Base-by-base conservation (phyloP, 2,888 invertebrate species). In the Tolmerus cingulatus region DNA sequence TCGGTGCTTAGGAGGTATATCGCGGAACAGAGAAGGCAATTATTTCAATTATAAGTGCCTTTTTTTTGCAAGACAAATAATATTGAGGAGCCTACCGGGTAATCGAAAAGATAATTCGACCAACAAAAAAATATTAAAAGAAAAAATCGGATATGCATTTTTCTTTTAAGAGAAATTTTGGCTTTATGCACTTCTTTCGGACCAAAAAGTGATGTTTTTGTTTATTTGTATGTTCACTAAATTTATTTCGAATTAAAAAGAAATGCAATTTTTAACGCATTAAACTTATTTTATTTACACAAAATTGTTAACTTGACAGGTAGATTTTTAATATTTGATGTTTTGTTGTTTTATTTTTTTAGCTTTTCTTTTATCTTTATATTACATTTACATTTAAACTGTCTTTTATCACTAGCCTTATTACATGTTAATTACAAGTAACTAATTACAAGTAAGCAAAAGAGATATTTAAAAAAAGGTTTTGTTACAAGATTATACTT, bases 401-500 rank as follows among this genome's bases (percentile, higher is more conserved):
- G 46, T 51, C 51, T 57, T 78, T 82, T 82, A 82, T 82, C 82
- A 82, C 82, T 82, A 82, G 82, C 82, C 82, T 82, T 82, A 82
- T 82, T 82, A 81, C 51, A 23, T 82, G 82, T 82, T 82, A 82
- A 82, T 82, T 66, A 37, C 57, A 82, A 82, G 34, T 37, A 82
- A 57, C 37, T 82, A 82, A 82, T 76, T 76, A 76, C 66, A 66
- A 76, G 9, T 82, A 82, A 82, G 82, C 55, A 37, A 66, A 82
- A 82, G 37, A 82, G 37, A 82, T 82, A 82, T 82, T 82, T 82
- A 57, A 82, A 82, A 46, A 57, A 19, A 66, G 66, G 66, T 66
- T 82, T 82, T 82, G 82, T 82, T 82, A 82, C 82, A 82, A 82
- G 82, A 82, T 57, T 82, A 82, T 82, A 82, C 82, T 82, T 82